A percentile compares a stretch with the other conserved stretches of the same genome.
phyloP scores from a whole-genome alignment of 2,113 vertebrate species.

The Globicephala melas region DNA sequence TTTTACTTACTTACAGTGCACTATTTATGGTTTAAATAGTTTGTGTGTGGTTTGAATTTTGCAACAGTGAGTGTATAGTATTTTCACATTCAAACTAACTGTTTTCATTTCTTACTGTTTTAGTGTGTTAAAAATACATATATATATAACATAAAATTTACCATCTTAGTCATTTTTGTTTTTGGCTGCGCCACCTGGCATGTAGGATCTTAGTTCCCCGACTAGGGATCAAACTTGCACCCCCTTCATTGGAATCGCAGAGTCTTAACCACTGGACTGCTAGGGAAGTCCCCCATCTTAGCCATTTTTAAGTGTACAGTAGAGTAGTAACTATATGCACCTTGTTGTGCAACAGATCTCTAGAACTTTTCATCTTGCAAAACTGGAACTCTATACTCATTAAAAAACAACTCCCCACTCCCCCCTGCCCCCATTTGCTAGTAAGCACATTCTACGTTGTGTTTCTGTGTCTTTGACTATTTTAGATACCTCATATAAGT shows the following conservation, averaged over 20 bases:
- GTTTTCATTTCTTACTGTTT: background rate
- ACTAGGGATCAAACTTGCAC: too few species aligned
- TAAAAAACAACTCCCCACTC: background rate
- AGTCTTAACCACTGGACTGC: too few species aligned
- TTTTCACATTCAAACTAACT: background rate
- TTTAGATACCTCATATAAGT: too few species aligned
- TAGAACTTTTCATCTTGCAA: background rate
- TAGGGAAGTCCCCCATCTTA: too few species aligned
- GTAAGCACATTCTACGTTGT: background rate
- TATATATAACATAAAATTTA: background rate
- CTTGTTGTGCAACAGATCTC: background rate
- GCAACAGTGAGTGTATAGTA: background rate
- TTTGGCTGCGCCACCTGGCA: too few species aligned
- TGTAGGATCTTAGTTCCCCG: too few species aligned
- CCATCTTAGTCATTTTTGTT: too few species aligned
- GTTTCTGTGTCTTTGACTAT: too few species aligned
- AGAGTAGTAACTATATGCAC: background rate
- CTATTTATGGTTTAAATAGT: background rate
- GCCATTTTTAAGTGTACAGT: background rate
- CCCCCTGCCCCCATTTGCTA: background rate
- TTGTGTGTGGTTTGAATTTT: background rate
- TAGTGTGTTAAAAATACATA: background rate
- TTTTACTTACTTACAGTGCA: background rate
- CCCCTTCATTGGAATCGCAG: too few species aligned
- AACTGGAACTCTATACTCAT: background rate